A percentile compares a stretch with the other conserved stretches of the same genome.
Evolutionary conservation across 1,140 invertebrate genomes (phyloP).

Genomic region (Zaprionus tsacasi): DNA sequence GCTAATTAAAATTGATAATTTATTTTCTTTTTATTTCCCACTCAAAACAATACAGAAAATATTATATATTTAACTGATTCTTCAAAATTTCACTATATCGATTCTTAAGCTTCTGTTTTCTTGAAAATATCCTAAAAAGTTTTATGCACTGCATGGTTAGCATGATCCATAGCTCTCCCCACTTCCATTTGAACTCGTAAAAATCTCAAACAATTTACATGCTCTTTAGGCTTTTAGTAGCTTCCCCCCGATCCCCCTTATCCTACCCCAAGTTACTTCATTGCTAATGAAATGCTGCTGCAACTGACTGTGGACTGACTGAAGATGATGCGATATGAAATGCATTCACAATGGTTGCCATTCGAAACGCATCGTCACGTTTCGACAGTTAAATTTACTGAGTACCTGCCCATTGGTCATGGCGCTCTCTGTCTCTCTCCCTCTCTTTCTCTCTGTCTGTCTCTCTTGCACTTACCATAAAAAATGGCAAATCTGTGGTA

Average conservation of each 20-base stretch:
- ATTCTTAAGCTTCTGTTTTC: background rate
- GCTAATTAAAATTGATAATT: too few species aligned
- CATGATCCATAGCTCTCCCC: background rate
- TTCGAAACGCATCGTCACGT: slow-evolving; percentile 57
- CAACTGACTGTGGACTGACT: background rate
- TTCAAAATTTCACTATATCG: too few species aligned
- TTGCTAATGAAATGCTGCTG: slow-evolving; percentile 31
- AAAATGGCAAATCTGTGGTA: slow-evolving; percentile 78
- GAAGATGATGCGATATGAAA: slow-evolving; percentile 23
- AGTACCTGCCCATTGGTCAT: slow-evolving; percentile 56
- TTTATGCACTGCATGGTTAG: background rate
- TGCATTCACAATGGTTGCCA: slow-evolving; percentile 39
- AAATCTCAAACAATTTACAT: background rate
- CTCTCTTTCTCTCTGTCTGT: background rate
- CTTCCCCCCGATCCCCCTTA: too few species aligned
- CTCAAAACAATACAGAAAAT: too few species aligned
- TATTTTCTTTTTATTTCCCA: too few species aligned
- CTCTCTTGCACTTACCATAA: slow-evolving; percentile 62
- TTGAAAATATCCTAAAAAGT: background rate
- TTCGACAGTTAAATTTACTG: slow-evolving; percentile 64
- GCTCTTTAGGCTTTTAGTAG: slow-evolving; percentile 4
- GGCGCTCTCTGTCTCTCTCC: background rate
- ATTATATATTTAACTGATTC: too few species aligned
- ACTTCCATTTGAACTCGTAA: background rate
- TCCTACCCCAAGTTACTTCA: too few species aligned